Conservation (phyloP, 2,797 vertebrate species). For the Gorsachius magnificus region DNA sequence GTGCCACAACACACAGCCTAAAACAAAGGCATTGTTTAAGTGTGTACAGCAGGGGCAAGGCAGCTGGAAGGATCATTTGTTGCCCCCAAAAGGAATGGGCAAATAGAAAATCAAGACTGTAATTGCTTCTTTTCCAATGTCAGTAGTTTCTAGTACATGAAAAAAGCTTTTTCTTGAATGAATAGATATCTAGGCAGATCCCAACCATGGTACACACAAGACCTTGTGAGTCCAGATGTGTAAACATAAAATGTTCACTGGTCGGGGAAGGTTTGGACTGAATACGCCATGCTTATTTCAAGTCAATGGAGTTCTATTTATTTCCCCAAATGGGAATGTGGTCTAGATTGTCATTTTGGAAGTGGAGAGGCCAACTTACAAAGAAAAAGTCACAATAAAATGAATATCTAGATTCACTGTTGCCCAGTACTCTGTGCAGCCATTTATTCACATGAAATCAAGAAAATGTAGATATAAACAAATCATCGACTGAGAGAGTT, state of each 20-base stretch:
- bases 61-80: not conserved
- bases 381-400: not conserved
- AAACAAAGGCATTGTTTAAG: not conserved
- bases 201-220: not conserved
- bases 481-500: not conserved
- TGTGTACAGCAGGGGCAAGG: not conserved
- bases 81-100: not conserved
- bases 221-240: not conserved
- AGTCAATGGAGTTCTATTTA: not conserved
- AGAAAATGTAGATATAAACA: not conserved
- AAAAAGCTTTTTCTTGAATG: not conserved
- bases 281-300: not conserved
- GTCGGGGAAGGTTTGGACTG: not conserved
- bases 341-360: not conserved
- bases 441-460: not conserved
- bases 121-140: not conserved
- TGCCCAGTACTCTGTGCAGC: not conserved
- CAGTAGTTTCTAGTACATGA: not conserved
- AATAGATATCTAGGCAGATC: not conserved
- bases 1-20: not conserved
- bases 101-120: not conserved
- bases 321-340: not conserved
- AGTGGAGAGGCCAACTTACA: not conserved
- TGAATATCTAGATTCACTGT: not conserved
- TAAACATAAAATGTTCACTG: not conserved